phyloP scores from a whole-genome alignment of 2,888 invertebrate genomes.

The Megalurothrips usitatus region DNA sequence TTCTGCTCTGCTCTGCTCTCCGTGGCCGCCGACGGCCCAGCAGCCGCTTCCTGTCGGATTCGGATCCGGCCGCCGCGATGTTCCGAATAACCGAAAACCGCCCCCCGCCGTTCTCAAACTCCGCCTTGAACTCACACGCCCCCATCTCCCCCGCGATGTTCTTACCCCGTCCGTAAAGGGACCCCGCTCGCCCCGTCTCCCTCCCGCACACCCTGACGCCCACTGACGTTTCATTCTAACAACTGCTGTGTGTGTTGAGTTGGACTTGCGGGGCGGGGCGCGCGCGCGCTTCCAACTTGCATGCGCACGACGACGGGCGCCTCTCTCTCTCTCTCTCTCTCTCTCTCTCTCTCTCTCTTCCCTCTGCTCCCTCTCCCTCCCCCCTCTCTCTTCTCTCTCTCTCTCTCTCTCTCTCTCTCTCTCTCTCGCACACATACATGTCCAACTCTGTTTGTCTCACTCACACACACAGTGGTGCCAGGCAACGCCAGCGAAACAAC shows the following conservation, averaged over 20 bases:
- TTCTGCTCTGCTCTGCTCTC: no score
- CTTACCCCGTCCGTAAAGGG: no score
- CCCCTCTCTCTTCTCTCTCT: background rate
- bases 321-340: background rate
- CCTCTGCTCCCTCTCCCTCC: background rate
- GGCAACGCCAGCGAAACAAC: background rate
- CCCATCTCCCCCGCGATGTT: background rate
- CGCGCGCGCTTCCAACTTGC: background rate
- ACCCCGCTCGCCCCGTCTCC: background rate
- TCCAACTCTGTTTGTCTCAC: no score
- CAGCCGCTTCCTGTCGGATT: background rate
- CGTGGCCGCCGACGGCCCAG: no score
- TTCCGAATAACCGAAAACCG: background rate
- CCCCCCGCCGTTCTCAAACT: background rate
- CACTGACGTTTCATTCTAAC: conserved; percentile 11
- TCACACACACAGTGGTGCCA: background rate
- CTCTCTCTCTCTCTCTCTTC: background rate
- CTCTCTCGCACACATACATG: background rate
- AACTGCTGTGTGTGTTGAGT: conserved; percentile 15
- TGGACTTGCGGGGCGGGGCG: conserved; percentile 7
- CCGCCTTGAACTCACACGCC: background rate
- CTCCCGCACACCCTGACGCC: background rate
- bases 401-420: background rate
- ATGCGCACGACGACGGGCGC: background rate
- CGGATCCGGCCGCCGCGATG: background rate